Base-by-base conservation (phyloP, 2,113 vertebrate genomes). In the Ammodytes dubius region DNA sequence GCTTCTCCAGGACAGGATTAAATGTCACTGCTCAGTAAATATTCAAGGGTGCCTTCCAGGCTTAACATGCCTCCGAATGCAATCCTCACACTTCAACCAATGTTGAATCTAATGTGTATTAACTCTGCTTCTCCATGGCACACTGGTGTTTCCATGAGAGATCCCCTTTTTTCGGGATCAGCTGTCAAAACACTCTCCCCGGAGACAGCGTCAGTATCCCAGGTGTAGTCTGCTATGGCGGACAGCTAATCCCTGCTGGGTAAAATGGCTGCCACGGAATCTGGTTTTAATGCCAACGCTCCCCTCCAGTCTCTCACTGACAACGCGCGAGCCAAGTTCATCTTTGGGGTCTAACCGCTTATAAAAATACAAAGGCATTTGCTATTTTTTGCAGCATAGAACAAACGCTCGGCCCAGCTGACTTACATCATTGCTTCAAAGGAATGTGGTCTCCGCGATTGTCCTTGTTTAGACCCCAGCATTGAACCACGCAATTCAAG, bases 281-380 rank as follows among this genome's bases (percentile, higher is more conserved):
- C 74, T 1, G 72, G 52, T 75, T 65, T 87, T 89, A 91, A 91
- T 91, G 87, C 85, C 88, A 90, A 66, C 76, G 27, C 82, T 71
- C 61, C 82, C 84, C 85, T 84, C 77, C 64, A 70, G 86, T 77
- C 74, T 78, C 54, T 56, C 50, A 10, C 83, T 74, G 77, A 89
- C 85, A 74, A 74, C 12, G 17, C 67, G 49, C 9, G n/a, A 75
- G 81, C 84, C 83, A 79, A 86, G 77, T 85, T 88, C 84, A 80
- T 92, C 87, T 89, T 81, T 10, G 64, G 77, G 86, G 88, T 92
- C 87, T 91, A 93, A 80, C 84, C 46, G 85, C 83, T 85, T 71
- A 90, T 91, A 85, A 88, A 81, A 92, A 89, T 27, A 27, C 87
- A 87, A 74, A 91, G 74, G 77, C 70, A 77, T 86, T 81, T 77